These are phyloP conservation scores for Argynnis bischoffii DNA, from an alignment of 2,888 invertebrate species.

Conservation along the genomic window DNA sequence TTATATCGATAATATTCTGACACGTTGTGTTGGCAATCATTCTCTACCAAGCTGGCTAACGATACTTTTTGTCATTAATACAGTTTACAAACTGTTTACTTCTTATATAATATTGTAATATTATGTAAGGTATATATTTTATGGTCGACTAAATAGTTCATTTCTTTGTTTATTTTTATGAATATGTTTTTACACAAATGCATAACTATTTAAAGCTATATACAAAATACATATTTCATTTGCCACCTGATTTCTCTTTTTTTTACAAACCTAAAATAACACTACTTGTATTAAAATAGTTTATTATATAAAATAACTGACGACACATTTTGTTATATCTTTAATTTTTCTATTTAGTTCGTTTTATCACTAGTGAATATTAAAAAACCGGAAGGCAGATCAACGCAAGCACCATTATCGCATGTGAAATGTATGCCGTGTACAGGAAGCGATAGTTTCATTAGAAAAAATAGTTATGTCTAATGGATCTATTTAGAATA, in stretches of 20 bases:
- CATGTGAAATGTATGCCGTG: slow-evolving; percentile 63
- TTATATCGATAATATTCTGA: slow-evolving; percentile 48
- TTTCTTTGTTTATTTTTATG: not conserved
- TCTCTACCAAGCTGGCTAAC: slow-evolving; percentile 35
- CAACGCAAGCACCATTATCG: slow-evolving; percentile 47
- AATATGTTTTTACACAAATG: no score
- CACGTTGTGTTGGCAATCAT: slow-evolving; percentile 54
- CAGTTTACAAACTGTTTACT: slow-evolving; percentile 13
- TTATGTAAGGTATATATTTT: not conserved
- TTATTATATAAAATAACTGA: not conserved
- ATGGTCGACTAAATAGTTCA: not conserved
- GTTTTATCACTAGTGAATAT: slow-evolving; percentile 5
- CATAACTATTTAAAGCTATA: no score
- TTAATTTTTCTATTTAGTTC: not conserved
- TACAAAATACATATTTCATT: no score
- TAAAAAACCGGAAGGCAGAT: slow-evolving; percentile 27
- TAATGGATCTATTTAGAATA: not conserved
- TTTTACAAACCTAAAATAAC: no score
- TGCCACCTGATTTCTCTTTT: no score
- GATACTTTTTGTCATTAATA: slow-evolving; percentile 49
- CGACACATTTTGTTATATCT: not conserved
- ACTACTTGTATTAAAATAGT: not conserved
- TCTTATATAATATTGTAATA: slow-evolving; percentile 17
- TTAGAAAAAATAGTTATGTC: slow-evolving; percentile 16
- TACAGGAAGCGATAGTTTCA: slow-evolving; percentile 68